Evolutionary conservation across 2,113 vertebrate genomes (phyloP), one percentile per base, ranked within the genome.

Genomic region (Pogonocichla stellata): DNA sequence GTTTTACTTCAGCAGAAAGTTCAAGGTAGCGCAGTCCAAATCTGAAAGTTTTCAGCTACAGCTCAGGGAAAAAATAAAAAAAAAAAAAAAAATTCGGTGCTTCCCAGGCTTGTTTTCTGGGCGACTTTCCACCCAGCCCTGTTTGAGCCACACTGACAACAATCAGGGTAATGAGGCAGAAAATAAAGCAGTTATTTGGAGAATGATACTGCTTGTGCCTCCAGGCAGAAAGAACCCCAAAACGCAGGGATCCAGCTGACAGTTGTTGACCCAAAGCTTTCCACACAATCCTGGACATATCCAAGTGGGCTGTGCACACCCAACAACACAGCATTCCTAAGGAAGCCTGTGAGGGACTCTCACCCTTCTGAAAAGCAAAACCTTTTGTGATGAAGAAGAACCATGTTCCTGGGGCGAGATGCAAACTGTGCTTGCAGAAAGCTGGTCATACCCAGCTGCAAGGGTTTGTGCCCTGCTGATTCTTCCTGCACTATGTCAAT

Each of bases 111-210:
- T 50, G 26, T 81, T 84, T 93, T 90, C 92, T 64, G 58, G 34
- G 66, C 85, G 17, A 64, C 53, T 85, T 96, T 88, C 83, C 79
- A 69, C 72, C 50, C 85, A 81, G 88, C 89, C 58, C 80, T 11
- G 29, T 60, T 92, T 92, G 71, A 67, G 92, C 81, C 96, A 78
- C 53, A 24, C 34, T 34, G 71, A 96, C 71, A 89, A 90, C 85
- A 78, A 94, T 96, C 92, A 95, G 94, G 86, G 80, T 92, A 97
- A 97, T 85, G 96, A 98, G 90, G 86, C 56, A 94, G 97, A 98
- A 98, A 97, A 97, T 89, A 92, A 95, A 94, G 62, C 72, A 93
- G 80, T 90, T 96, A 92, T 92, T 71, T 86, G 69, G 86, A 96
- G 77, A 66, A 71, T 1, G 36, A 88, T 92, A 92, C 85, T 57